phyloP scores from a whole-genome alignment of 2,888 invertebrate species.

The Cotesia congregata region DNA sequence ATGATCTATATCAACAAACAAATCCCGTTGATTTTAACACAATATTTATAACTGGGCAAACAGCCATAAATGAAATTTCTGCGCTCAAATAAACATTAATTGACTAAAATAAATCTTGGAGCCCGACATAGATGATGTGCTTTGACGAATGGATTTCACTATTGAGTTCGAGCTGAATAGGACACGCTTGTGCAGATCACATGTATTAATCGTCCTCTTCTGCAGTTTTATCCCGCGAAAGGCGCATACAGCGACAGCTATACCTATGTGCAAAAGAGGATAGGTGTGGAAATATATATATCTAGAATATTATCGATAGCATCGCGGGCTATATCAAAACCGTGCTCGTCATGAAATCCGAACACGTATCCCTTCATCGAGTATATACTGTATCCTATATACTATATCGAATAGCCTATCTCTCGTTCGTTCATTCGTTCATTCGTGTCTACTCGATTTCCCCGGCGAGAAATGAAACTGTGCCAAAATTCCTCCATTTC shows the following conservation, averaged over 20 bases:
- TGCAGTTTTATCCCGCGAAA: neutral
- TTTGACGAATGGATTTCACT: neutral
- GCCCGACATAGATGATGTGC: neutral
- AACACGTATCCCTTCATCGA: slow-evolving; percentile 36
- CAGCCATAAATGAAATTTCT: no score
- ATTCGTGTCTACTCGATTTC: slow-evolving; percentile 34
- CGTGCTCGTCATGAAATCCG: slow-evolving; percentile 30
- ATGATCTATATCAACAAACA: no score
- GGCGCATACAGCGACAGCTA: neutral
- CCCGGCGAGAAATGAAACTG: slow-evolving; percentile 30
- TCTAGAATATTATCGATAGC: slow-evolving; percentile 1
- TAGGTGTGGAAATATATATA: neutral
- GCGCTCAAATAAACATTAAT: no score
- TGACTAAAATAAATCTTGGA: no score
- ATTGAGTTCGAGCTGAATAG: neutral
- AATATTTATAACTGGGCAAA: no score
- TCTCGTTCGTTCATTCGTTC: slow-evolving; percentile 12
- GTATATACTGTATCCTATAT: no score
- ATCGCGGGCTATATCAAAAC: slow-evolving; percentile 12
- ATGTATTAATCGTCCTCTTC: neutral
- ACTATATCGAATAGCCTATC: slow-evolving; percentile 33
- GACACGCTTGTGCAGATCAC: neutral
- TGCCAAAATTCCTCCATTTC: slow-evolving; percentile 22
- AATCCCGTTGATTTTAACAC: no score
- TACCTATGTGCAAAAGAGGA: neutral